A percentile compares a stretch with the other conserved stretches of the same genome.
Evolutionary conservation across 2,888 invertebrate species (phyloP).

Genomic region (Coecobrya sp.): DNA sequence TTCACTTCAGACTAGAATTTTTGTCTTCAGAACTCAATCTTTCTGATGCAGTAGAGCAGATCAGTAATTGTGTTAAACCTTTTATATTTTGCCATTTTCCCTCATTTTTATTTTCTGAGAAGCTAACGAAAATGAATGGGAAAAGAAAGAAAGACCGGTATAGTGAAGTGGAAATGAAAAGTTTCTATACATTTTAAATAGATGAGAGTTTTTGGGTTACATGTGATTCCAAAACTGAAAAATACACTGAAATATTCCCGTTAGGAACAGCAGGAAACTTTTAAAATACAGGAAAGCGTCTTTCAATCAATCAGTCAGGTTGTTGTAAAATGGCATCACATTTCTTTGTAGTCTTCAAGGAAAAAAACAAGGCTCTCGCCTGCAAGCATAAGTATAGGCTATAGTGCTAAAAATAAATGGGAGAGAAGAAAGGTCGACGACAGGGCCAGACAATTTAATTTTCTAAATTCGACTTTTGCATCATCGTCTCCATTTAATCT

Average conservation of each 20-base stretch:
- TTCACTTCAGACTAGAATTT: no score
- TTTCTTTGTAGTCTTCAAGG: not conserved
- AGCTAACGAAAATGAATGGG: no score
- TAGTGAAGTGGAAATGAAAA: no score
- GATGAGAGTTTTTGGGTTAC: no score
- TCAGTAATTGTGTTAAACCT: no score
- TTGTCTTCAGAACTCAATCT: no score
- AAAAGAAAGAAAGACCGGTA: no score
- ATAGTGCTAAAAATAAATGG: not conserved
- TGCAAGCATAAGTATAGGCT: not conserved
- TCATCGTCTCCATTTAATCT: not conserved
- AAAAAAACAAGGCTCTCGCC: not conserved
- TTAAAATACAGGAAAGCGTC: not conserved
- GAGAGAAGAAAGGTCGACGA: not conserved
- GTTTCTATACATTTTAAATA: no score
- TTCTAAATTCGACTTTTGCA: not conserved
- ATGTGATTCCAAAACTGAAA: no score
- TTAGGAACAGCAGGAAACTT: not conserved
- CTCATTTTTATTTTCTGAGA: no score
- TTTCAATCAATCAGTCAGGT: conserved; percentile 1
- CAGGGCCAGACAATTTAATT: conserved; percentile 10
- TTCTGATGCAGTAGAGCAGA: no score
- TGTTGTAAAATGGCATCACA: not conserved
- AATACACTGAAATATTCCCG: not conserved
- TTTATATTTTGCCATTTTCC: no score